These are phyloP conservation scores for Pelagia noctiluca DNA, from an alignment of 30 jellyfish, hydroid and myxozoan species.

Conservation along the genomic window DNA sequence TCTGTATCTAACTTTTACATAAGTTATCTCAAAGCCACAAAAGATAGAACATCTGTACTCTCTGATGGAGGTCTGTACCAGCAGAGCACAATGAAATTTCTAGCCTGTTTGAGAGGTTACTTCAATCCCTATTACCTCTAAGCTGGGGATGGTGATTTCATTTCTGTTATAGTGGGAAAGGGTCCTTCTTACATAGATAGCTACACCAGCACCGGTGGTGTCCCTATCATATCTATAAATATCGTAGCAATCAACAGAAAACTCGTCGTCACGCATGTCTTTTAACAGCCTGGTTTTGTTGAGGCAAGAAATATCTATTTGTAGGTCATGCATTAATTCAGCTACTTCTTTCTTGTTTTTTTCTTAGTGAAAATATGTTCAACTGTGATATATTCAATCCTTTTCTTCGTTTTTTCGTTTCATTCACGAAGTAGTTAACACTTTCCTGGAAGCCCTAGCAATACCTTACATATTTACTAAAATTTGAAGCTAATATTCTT, in stretches of 20 bases:
- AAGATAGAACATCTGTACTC: too few species aligned
- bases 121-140: too few species aligned
- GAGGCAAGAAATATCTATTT: conserved; percentile 32
- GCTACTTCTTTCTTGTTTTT: conserved; percentile 38
- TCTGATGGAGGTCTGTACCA: too few species aligned
- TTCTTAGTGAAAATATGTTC: conserved; percentile 43
- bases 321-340: conserved; percentile 4
- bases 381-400: conserved; percentile 27
- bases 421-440: conserved; percentile 9
- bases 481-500: too few species aligned
- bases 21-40: too few species aligned
- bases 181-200: too few species aligned
- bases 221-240: conserved; percentile 40
- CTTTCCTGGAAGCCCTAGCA: too few species aligned
- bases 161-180: conserved; percentile 28
- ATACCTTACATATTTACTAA: too few species aligned
- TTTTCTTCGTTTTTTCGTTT: conserved; percentile 15
- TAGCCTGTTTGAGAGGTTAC: conserved; percentile 15
- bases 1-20: too few species aligned
- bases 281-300: conserved; percentile 40
- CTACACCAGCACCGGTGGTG: conserved; percentile 27
- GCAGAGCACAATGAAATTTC: too few species aligned
- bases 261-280: conserved; percentile 28
- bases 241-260: conserved; percentile 15
- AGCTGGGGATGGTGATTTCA: conserved; percentile 12